Evolutionary conservation across 2,888 invertebrate species (phyloP), one percentile per base, ranked within the genome.

Genomic region (Autographa gamma): DNA sequence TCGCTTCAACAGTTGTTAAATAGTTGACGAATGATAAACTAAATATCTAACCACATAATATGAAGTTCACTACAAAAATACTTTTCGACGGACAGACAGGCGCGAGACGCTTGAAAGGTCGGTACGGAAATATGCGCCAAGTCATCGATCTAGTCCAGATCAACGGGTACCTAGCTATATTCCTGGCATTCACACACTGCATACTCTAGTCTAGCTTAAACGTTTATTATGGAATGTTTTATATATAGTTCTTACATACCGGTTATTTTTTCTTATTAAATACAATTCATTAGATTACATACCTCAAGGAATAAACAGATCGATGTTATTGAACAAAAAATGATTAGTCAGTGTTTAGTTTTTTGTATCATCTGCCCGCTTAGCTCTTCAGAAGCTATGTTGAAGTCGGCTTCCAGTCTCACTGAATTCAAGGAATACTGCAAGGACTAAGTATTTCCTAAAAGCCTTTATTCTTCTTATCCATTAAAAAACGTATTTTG

Each of bases 81-180:
- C 73, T 71, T 71, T 74, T 56, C 67, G 64, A 65, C 75, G 61
- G 74, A 80, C 81, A 86, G 88, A 86, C 88, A 81, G 79, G 73
- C 81, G 73, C 82, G 87, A 87, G 87, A 88, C 87, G 79, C 54
- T 69, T 66, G 78, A 81, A 84, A 82, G 76, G 80, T 79, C 81
- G 84, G 80, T 76, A 82, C 86, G 85, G 84, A 88, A 87, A 85
- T 84, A 83, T 81, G 78, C 79, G 81, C 83, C 68, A 81, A 80
- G 81, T 79, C 86, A 84, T 85, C 79, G 77, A 85, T 82, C 82
- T 82, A 83, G 81, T 80, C 81, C 81, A 85, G 83, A 85, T 84
- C 77, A 77, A 77, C 67, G 60, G 62, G 72, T 67, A 79, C 69
- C 63, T 75, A 79, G 62, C 74, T 76, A 76, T 69, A 81, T 74